Percentiles rank a stretch among this genome's conserved stretches.
phyloP scores from a whole-genome alignment of 1,140 invertebrate species.

The Hycleus phaleratus region DNA sequence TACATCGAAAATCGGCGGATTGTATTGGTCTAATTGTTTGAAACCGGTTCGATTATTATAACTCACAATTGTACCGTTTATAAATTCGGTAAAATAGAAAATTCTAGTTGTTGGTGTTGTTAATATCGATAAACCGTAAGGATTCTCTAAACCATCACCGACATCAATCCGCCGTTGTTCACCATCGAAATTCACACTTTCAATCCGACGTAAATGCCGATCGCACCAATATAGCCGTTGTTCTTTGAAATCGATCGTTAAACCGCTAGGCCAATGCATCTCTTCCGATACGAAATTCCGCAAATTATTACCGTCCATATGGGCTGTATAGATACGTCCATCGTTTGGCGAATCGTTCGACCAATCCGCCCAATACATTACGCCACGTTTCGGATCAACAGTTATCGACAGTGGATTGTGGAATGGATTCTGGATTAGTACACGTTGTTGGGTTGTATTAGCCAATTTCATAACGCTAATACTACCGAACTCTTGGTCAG shows the following conservation, averaged over 20 bases:
- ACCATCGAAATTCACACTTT: constrained; percentile 67
- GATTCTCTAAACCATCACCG: constrained; percentile 53
- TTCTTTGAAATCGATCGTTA: constrained; percentile 73
- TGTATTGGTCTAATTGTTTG: constrained; percentile 43
- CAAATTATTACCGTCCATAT: constrained; percentile 72
- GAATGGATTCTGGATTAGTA: constrained; percentile 47
- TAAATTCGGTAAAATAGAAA: constrained; percentile 67
- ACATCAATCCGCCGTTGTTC: constrained; percentile 55
- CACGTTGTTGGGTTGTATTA: constrained; percentile 45
- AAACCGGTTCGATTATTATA: constrained; percentile 40
- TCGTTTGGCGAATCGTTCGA: constrained; percentile 45
- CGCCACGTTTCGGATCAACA: constrained; percentile 53
- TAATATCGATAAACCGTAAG: constrained; percentile 59
- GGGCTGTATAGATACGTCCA: constrained; percentile 57
- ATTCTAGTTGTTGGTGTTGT: constrained; percentile 37
- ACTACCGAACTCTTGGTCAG: constrained; percentile 54
- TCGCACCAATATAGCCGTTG: constrained; percentile 72
- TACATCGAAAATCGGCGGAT: constrained; percentile 55
- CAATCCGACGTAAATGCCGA: constrained; percentile 61
- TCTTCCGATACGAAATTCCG: constrained; percentile 45
- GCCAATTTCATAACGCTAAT: constrained; percentile 56
- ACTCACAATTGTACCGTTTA: constrained; percentile 49
- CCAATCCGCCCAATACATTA: constrained; percentile 79
- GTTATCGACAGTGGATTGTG: constrained; percentile 58
- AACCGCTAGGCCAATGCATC: constrained; percentile 78